phyloP scores from a whole-genome alignment of 2,888 invertebrate species.

The Liodrosophila aerea region DNA sequence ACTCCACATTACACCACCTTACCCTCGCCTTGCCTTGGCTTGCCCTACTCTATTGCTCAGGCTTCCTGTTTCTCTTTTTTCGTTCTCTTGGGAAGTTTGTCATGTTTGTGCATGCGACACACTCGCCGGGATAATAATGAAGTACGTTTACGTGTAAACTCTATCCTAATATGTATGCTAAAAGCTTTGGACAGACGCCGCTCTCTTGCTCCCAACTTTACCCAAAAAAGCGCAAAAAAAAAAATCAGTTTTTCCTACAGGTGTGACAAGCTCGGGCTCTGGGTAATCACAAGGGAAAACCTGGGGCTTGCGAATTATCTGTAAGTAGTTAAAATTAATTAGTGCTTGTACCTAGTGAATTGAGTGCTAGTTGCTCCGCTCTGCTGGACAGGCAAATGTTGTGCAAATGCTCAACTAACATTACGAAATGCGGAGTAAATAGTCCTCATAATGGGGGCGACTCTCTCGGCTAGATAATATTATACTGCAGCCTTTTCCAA shows the following conservation, averaged over 20 bases:
- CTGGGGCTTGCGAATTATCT: slow-evolving; percentile 5
- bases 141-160: slow-evolving; percentile 77
- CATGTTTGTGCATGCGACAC: slow-evolving; percentile 75
- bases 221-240: too few relatives aligned
- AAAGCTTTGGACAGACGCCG: slow-evolving; percentile 45
- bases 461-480: too few relatives aligned
- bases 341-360: slow-evolving; percentile 16
- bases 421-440: too few relatives aligned
- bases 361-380: slow-evolving; percentile 14
- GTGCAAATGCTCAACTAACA: slow-evolving; percentile 5
- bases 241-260: slow-evolving; percentile 2
- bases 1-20: slow-evolving; percentile 9
- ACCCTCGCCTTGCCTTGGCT: neutral
- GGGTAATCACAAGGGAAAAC: too few relatives aligned
- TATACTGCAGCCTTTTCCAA: too few relatives aligned
- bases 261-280: neutral
- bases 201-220: neutral
- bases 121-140: slow-evolving; percentile 73
- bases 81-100: slow-evolving; percentile 48
- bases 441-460: too few relatives aligned
- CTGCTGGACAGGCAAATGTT: neutral
- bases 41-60: neutral
- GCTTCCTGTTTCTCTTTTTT: neutral
- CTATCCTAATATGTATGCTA: slow-evolving; percentile 75
- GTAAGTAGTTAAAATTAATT: slow-evolving; percentile 45